Evolutionary conservation across 2,888 invertebrate species (phyloP).

Genomic region (Herminia tarsipennalis): DNA sequence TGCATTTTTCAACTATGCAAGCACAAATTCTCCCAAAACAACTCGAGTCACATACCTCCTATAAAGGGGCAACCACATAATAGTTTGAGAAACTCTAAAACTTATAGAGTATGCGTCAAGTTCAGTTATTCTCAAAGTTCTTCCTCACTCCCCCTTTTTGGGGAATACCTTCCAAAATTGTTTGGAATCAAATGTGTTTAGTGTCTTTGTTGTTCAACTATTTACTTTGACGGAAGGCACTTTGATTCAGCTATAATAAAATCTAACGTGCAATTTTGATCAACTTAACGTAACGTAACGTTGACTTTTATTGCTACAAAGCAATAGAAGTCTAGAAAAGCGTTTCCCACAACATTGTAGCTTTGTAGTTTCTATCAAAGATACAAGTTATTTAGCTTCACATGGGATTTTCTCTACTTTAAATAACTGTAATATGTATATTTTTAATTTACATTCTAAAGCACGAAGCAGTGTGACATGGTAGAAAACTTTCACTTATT

Average conservation of each 20-base stretch:
- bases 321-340: too few relatives aligned
- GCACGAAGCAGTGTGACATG: too few relatives aligned
- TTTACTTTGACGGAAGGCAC: slow-evolving; percentile 38
- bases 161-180: slow-evolving; percentile 37
- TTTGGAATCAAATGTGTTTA: slow-evolving; percentile 43
- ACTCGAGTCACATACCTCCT: slow-evolving; percentile 29
- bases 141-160: slow-evolving; percentile 38
- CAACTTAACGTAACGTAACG: too few relatives aligned
- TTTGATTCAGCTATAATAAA: slow-evolving; percentile 21
- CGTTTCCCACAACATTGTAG: too few relatives aligned
- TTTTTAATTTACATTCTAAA: too few relatives aligned
- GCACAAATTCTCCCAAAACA: slow-evolving; percentile 17
- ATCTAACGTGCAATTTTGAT: not conserved
- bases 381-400: too few relatives aligned
- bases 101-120: slow-evolving; percentile 41
- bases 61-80: slow-evolving; percentile 43
- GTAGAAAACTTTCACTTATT: too few relatives aligned
- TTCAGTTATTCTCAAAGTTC: slow-evolving; percentile 49
- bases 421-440: too few relatives aligned
- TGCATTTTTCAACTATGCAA: not conserved
- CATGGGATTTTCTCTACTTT: too few relatives aligned
- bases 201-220: slow-evolving; percentile 41
- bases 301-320: too few relatives aligned
- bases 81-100: slow-evolving; percentile 46
- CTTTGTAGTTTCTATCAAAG: too few relatives aligned